Evolutionary conservation across 2,888 invertebrate genomes (phyloP).

Genomic region (Temnothorax unifasciatus): DNA sequence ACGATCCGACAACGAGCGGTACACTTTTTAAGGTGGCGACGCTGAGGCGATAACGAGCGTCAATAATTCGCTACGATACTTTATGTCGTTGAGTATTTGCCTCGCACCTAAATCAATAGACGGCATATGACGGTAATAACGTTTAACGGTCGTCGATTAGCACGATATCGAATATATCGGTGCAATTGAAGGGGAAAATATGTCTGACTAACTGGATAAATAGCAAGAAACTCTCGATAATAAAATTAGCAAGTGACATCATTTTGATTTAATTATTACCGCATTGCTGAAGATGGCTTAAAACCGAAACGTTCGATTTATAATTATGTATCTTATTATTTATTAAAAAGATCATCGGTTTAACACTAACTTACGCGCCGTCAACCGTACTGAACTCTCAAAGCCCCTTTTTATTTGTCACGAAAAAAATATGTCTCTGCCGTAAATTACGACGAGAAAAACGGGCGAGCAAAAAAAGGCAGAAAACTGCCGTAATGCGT

Average conservation of each 20-base stretch:
- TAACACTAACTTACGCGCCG: too few species aligned
- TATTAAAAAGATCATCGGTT: too few species aligned
- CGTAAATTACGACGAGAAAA: not conserved
- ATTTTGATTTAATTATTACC: too few species aligned
- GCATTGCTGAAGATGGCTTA: too few species aligned
- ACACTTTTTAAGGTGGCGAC: slow-evolving; percentile 67
- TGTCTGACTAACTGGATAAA: too few species aligned
- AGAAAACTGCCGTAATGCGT: slow-evolving; percentile 12
- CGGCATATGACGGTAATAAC: slow-evolving; percentile 55
- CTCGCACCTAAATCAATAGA: slow-evolving; percentile 47
- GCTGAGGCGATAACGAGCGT: slow-evolving; percentile 27
- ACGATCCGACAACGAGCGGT: slow-evolving; percentile 51
- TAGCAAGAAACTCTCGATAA: too few species aligned
- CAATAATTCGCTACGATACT: slow-evolving; percentile 24
- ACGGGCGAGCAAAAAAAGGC: not conserved
- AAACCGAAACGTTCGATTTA: too few species aligned
- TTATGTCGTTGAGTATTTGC: slow-evolving; percentile 59
- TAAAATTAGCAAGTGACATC: too few species aligned
- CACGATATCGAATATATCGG: slow-evolving; percentile 9
- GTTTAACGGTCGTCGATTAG: slow-evolving; percentile 44
- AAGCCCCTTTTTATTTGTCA: too few species aligned
- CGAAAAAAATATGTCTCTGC: not conserved
- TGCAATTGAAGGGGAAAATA: not conserved
- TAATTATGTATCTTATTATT: too few species aligned
- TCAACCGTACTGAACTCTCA: too few species aligned